Base-by-base conservation (phyloP, 2,797 vertebrate species). In the Microchirus variegatus region DNA sequence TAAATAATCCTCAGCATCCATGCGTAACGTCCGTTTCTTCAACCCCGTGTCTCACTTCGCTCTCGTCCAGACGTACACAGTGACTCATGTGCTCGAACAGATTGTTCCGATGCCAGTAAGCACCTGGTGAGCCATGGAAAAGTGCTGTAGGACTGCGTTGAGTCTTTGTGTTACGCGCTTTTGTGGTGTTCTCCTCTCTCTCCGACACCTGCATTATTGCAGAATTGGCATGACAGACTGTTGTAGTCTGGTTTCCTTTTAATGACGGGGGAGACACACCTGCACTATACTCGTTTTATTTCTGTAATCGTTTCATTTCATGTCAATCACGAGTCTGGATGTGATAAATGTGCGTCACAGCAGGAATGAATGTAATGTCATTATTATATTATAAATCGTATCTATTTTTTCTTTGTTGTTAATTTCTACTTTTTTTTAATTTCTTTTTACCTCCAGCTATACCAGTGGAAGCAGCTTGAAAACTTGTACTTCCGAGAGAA, bases 401-500 rank as follows among this genome's bases (percentile, higher is more conserved):
- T n/a, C n/a, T n/a, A n/a, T n/a, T n/a, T n/a, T n/a, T 19, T 43
- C 48, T 63, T 11, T 15, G 18, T 43, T 57, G 0, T 60, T 47
- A 38, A 59, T 0, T 1, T 13, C 43, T 2, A 2, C 1, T 74
- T 72, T 67, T 53, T 35, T 6, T 31, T 42, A 3, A n/a, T n/a
- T n/a, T n/a, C n/a, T n/a, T n/a, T 15, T 42, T 15, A 35, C 22
- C 50, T 35, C 0, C 66, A 91, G 90, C 77, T 91, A 2, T 93
- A 92, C 88, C 98, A 99, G 87, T 99, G 97, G 97, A 99, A 99
- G 62, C 98, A 99, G 81, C 88, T 99, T 79, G 98, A 99, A 91
- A 99, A 99, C 67, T 82, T 99, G 65, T 99, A 99, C 82, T 99
- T 99, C 83, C 92, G 97, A 57, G 97, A 99, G 87, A 99, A 99